These are phyloP conservation scores for Agrotis exclamationis DNA, from an alignment of 2,888 invertebrate genomes.

Conservation along the genomic window DNA sequence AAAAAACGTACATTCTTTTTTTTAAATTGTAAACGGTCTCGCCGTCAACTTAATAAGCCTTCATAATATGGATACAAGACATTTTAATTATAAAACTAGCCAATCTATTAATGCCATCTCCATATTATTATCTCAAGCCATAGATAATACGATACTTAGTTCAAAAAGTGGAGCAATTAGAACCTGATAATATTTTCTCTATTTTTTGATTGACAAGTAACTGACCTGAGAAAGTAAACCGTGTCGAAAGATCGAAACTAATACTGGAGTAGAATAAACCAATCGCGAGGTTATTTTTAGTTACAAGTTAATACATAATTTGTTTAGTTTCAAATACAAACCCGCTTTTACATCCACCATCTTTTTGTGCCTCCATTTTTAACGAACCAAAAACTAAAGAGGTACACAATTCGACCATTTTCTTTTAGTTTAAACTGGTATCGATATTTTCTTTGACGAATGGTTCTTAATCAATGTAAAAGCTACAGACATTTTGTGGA, in stretches of 20 bases:
- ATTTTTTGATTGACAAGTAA: not conserved
- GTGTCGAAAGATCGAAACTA: slow-evolving; percentile 2
- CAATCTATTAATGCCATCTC: slow-evolving; percentile 4
- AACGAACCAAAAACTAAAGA: no score
- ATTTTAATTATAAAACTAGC: slow-evolving; percentile 6
- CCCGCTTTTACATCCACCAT: no score
- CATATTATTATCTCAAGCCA: not conserved
- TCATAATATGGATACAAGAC: not conserved
- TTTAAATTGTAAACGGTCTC: not conserved
- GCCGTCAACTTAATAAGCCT: not conserved
- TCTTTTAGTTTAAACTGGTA: no score
- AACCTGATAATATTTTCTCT: slow-evolving; percentile 3
- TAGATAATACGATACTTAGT: not conserved
- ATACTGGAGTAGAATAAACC: not conserved
- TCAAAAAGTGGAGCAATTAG: not conserved
- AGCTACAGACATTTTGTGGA: no score
- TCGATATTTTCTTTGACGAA: no score
- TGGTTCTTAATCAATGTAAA: not conserved
- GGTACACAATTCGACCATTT: no score
- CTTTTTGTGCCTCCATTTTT: no score
- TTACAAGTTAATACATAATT: slow-evolving; percentile 3
- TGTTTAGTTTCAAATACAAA: not conserved
- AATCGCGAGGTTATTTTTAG: not conserved
- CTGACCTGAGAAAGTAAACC: slow-evolving; percentile 10
- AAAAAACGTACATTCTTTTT: not conserved